Base-by-base conservation (phyloP, 2,888 invertebrate genomes). In the Stenchaetothrips biformis region DNA sequence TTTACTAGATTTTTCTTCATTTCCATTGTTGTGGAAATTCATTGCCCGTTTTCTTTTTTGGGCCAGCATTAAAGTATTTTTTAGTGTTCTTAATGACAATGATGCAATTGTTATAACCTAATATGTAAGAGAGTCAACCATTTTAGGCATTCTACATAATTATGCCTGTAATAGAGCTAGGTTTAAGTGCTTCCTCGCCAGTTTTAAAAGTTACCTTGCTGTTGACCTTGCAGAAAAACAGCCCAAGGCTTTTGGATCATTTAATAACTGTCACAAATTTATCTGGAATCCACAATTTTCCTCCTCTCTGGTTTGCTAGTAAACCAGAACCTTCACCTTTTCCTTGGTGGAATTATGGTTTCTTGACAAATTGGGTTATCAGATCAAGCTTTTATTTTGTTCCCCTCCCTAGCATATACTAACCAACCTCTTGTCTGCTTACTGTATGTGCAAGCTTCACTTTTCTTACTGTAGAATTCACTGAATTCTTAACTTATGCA, bases 391-490 rank as follows among this genome's bases (percentile, higher is more conserved):
- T 37, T 37, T 37, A 37, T 37, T 37, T 37, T 37, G 37, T 37
- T 37, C 37, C 37, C 37, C 37, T 37, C 37, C 37, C 37, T 37
- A 37, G 37, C 37, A 37, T 37, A 37, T 37, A 37, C 37, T 37
- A 37, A 37, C 37, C 37, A 2, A 37, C 37, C 37, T 37, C 37
- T 59, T 21, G 67, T 74, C 25, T 74, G 67, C 67, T 21, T 74
- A 11, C 67, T 25, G 67, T 25, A 74, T 21, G 21, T 25, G 67
- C 67, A 74, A 21, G 67, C 67, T 25, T 74, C 67, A 74, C 67
- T n/a, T 74, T 74, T 74, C 67, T 74, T 25, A 37, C 37, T 37
- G 25, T 74, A 74, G 67, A 67, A 67, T 67, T 67, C 67, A 21
- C 67, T 21, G 67, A 74, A 21, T 21, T 74, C 67, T 74, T 74